Percentiles rank a stretch among this genome's conserved stretches.
These are phyloP conservation scores for Tachycineta bicolor DNA, from an alignment of 2,113 vertebrate species.

Conservation along the genomic window DNA sequence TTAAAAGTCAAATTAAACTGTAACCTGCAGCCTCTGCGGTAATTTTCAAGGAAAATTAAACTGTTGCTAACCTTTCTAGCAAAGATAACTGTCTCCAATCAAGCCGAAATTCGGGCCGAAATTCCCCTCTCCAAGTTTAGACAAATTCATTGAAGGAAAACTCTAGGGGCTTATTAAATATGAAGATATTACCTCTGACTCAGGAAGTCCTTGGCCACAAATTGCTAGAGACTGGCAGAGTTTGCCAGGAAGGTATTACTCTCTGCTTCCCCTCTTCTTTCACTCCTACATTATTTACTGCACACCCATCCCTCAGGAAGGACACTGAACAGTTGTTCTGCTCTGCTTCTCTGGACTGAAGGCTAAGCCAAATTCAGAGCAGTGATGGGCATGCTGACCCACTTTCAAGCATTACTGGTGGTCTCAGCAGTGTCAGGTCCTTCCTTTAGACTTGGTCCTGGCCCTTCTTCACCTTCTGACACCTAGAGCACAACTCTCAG, in stretches of 20 bases:
- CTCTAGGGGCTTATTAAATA: slow-evolving; percentile 10
- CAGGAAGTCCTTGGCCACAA: slow-evolving; percentile 46
- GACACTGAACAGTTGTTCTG: neutral
- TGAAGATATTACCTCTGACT: slow-evolving; percentile 26
- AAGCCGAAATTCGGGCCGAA: slow-evolving; percentile 23
- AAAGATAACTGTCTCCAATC: slow-evolving; percentile 61
- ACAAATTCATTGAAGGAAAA: slow-evolving; percentile 40
- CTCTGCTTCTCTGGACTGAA: neutral
- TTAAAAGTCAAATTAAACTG: slow-evolving; percentile 66
- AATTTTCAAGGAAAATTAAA: slow-evolving; percentile 61
- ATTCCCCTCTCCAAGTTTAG: slow-evolving; percentile 46
- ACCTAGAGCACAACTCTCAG: neutral
- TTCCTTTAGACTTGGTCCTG: neutral
- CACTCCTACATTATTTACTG: neutral
- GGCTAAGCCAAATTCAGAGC: neutral
- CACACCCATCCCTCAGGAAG: accelerated
- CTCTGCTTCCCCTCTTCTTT: slow-evolving; percentile 3
- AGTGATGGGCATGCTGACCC: neutral
- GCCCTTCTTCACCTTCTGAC: neutral
- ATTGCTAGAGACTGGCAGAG: neutral
- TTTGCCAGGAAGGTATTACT: neutral
- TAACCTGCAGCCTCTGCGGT: slow-evolving; percentile 40
- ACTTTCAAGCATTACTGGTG: neutral
- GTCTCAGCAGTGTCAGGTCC: neutral
- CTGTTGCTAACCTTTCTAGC: slow-evolving; percentile 47